Evolutionary conservation across 2,888 invertebrate species (phyloP), one percentile per base, ranked within the genome.

Genomic region (Ischnus inquisitorius): DNA sequence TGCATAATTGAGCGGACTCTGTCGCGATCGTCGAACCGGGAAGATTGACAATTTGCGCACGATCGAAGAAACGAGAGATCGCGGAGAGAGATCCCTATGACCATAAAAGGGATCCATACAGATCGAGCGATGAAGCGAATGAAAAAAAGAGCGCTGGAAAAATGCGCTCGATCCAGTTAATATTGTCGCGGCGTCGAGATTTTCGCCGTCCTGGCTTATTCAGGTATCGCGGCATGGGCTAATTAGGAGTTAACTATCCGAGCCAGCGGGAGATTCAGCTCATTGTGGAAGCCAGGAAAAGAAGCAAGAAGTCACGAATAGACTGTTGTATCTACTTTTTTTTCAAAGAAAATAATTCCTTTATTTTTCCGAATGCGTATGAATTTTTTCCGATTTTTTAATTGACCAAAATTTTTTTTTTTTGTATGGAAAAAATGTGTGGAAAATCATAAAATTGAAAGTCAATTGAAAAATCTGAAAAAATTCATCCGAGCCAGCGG

Each of bases 11-110:
- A 72, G 71, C 8, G 62, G 10, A 48, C 64, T 69, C 67, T 60
- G 34, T 16, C 39, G 69, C 65, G 79, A 83, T 83, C 83, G 57
- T 64, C 76, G 71, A 83, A 76, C 80, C 83, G 79, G 83, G 76
- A 79, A 83, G 69, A 82, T 80, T 72, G 83, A 77, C 79, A 80
- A 76, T 80, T 77, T 65, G 62, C 65, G 79, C 83, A 77, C 83
- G 83, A 83, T 83, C 83, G 34, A 57, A 60, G 78, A 25, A 43
- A 76, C 71, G 25, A 16, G 25, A 57, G 57, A 46, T 67, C 60
- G 43, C 41, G 41, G 54, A 67, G 54, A 77, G 77, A 80, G 80
- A 80, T 83, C 72, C 54, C 14, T 62, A 68, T 25, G 43, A 4
- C 83, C 83, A 22, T 83, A 83, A 51, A 80, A 39, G 83, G 83